Conservation (phyloP, 2,888 invertebrate genomes). For the Epirrhoe tristata region DNA sequence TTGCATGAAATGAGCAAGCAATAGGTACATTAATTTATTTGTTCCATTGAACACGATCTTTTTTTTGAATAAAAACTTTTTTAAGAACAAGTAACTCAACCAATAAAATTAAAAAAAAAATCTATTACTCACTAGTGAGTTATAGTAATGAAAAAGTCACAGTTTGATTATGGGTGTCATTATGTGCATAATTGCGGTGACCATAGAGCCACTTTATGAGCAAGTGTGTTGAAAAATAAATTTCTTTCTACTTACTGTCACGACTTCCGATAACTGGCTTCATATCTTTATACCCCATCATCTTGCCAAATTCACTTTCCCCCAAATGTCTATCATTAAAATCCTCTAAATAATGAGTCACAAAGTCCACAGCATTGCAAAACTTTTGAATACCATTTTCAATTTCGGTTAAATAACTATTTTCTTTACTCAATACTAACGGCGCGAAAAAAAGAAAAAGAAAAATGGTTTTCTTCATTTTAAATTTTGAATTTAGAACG, state of each 20-base stretch:
- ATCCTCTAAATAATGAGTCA: conserved; percentile 58
- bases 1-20: no score
- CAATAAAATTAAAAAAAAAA: no score
- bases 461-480: conserved; percentile 40
- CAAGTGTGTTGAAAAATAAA: no score
- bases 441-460: conserved; percentile 37
- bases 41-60: no score
- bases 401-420: conserved; percentile 42
- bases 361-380: conserved; percentile 49
- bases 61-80: no score
- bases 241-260: conserved; percentile 59
- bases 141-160: no score
- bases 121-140: no score
- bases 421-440: conserved; percentile 29
- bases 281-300: conserved; percentile 65
- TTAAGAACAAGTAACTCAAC: no score
- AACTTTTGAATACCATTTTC: conserved; percentile 56
- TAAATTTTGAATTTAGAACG: conserved; percentile 49
- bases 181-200: no score
- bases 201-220: no score
- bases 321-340: conserved; percentile 70
- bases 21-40: no score
- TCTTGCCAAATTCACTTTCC: conserved; percentile 60
- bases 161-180: no score
- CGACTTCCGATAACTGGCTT: conserved; percentile 56